phyloP scores from a whole-genome alignment of 2,113 vertebrate genomes.

The Hydrochoerus hydrochaeris region DNA sequence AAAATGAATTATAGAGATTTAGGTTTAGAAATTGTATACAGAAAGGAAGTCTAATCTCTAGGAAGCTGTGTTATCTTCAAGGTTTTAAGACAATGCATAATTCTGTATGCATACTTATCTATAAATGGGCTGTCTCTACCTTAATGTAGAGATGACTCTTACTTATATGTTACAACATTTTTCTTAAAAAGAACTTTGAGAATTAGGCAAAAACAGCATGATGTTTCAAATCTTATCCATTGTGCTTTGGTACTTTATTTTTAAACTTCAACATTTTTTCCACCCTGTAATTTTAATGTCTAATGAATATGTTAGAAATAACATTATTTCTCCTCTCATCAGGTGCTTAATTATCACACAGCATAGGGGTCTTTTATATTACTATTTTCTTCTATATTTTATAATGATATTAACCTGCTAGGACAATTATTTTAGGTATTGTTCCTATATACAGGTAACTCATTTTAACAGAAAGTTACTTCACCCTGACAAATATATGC shows the following conservation, averaged over 20 bases:
- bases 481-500: neutral
- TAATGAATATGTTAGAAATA: constrained; percentile 76
- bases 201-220: neutral
- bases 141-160: neutral
- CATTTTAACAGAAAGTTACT: constrained; percentile 60
- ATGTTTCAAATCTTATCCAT: neutral
- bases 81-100: neutral
- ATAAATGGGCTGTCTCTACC: neutral
- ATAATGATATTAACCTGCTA: constrained; percentile 65
- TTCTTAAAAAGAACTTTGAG: neutral
- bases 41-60: neutral
- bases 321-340: constrained; percentile 55
- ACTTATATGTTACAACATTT: neutral
- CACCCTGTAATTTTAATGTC: constrained; percentile 68
- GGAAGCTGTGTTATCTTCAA: neutral
- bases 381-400: constrained; percentile 58
- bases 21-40: neutral
- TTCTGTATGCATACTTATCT: neutral
- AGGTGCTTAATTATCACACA: constrained; percentile 68
- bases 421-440: constrained; percentile 66
- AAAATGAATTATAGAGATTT: neutral
- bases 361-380: constrained; percentile 49
- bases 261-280: constrained; percentile 58
- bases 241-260: constrained; percentile 61
- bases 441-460: constrained; percentile 43